phyloP scores from a whole-genome alignment of 1,140 invertebrate genomes.

The Papilio polytes region DNA sequence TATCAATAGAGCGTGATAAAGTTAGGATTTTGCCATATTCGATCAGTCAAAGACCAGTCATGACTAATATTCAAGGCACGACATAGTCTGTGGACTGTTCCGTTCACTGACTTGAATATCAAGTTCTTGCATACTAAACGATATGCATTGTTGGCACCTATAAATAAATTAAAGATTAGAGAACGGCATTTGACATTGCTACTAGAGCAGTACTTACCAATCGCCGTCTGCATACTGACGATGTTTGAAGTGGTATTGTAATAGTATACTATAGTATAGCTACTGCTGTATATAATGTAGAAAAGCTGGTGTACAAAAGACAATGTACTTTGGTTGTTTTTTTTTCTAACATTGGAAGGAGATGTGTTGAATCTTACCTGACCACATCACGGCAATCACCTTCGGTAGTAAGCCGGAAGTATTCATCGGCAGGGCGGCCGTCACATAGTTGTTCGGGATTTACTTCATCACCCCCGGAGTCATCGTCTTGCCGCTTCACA shows the following conservation, averaged over 20 bases:
- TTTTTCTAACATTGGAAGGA: neutral
- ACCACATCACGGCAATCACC: conserved; percentile 96
- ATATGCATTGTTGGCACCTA: conserved; percentile 44
- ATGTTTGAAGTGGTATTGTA: neutral
- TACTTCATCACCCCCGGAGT: conserved; percentile 86
- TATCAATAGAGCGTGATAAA: neutral
- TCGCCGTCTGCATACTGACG: conserved; percentile 5
- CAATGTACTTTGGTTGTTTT: conserved; percentile 1
- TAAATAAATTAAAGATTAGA: conserved; percentile 54
- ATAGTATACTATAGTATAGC: neutral
- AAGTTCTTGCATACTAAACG: conserved; percentile 67
- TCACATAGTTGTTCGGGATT: conserved; percentile 94
- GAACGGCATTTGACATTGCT: conserved; percentile 44
- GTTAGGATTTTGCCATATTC: conserved; percentile 31
- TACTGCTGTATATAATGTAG: too few species aligned
- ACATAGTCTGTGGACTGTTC: conserved; percentile 62
- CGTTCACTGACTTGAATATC: conserved; percentile 74
- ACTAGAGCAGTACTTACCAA: conserved; percentile 1
- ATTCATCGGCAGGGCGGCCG: conserved; percentile 93
- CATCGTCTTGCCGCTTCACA: conserved; percentile 87
- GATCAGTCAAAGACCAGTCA: conserved; percentile 30
- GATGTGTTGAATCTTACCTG: conserved; percentile 86
- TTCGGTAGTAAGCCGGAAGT: conserved; percentile 93
- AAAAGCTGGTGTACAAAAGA: conserved; percentile 12
- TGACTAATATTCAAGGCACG: conserved; percentile 73